Percentiles rank a stretch among this genome's conserved stretches.
Conservation (phyloP, 2,113 vertebrate genomes). For the Thinocorus orbignyianus region DNA sequence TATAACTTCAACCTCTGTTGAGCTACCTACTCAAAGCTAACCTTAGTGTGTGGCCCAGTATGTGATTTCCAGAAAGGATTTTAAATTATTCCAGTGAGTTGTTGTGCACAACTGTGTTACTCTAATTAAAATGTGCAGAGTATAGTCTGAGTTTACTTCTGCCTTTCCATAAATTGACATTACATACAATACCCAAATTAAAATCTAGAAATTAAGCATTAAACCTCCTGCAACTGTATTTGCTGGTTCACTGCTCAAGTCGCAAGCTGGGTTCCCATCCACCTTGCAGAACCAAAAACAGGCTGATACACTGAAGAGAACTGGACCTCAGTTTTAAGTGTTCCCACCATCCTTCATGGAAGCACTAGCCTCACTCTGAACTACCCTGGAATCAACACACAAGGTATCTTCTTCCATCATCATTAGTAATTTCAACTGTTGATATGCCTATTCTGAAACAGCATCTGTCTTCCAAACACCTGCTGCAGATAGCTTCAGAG, state of each 20-base stretch:
- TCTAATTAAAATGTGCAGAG: not conserved
- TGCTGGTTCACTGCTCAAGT: not conserved
- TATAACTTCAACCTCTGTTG: not conserved
- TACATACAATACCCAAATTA: not conserved
- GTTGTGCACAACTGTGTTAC: not conserved
- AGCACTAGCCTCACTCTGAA: not conserved
- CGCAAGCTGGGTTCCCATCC: not conserved
- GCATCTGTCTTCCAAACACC: not conserved
- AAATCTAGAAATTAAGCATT: not conserved
- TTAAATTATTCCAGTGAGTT: not conserved
- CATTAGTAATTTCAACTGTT: not conserved
- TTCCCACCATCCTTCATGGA: not conserved
- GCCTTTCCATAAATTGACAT: not conserved
- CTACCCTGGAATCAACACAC: not conserved
- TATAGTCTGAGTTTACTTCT: not conserved
- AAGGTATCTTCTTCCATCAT: not conserved
- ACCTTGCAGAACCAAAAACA: not conserved
- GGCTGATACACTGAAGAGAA: not conserved
- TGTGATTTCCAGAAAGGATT: not conserved
- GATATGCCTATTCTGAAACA: not conserved
- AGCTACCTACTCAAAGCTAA: not conserved
- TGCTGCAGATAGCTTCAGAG: not conserved
- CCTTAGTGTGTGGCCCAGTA: not conserved
- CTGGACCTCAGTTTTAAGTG: not conserved
- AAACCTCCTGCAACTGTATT: not conserved